A percentile compares a stretch with the other conserved stretches of the same genome.
Evolutionary conservation across 2,888 invertebrate genomes (phyloP).

Genomic region (Amiota mariae): DNA sequence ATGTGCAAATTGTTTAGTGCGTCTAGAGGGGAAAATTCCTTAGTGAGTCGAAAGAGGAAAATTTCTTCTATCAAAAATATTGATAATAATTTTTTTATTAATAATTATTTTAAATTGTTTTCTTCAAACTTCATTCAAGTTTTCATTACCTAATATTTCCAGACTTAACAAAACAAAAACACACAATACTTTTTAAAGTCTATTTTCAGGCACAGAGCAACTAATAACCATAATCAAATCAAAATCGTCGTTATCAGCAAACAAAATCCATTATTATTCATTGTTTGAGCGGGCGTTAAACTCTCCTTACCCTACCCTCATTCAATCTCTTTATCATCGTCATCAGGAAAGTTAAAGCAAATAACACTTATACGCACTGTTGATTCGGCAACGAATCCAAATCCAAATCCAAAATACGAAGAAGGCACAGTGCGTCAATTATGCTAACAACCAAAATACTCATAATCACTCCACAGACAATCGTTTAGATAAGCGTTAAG

Average conservation of each 20-base stretch:
- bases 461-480: slow-evolving; percentile 69
- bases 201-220: not conserved
- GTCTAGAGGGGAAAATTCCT: too few species aligned
- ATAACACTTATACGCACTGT: not conserved
- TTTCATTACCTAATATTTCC: too few species aligned
- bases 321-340: not conserved
- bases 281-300: slow-evolving; percentile 1
- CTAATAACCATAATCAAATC: slow-evolving; percentile 26
- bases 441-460: slow-evolving; percentile 67
- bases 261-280: slow-evolving; percentile 19
- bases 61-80: too few species aligned
- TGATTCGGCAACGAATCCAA: not conserved
- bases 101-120: too few species aligned
- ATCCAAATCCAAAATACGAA: not conserved
- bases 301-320: not conserved
- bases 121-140: too few species aligned
- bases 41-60: too few species aligned
- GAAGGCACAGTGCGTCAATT: slow-evolving; percentile 62
- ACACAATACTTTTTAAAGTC: slow-evolving; percentile 1
- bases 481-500: slow-evolving; percentile 69
- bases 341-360: not conserved
- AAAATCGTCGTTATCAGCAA: slow-evolving; percentile 17
- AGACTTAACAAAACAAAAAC: not conserved
- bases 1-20: too few species aligned
- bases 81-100: too few species aligned